A percentile compares a stretch with the other conserved stretches of the same genome.
Conservation (phyloP, 2,797 vertebrate genomes). For the Halcyon chelicuti region DNA sequence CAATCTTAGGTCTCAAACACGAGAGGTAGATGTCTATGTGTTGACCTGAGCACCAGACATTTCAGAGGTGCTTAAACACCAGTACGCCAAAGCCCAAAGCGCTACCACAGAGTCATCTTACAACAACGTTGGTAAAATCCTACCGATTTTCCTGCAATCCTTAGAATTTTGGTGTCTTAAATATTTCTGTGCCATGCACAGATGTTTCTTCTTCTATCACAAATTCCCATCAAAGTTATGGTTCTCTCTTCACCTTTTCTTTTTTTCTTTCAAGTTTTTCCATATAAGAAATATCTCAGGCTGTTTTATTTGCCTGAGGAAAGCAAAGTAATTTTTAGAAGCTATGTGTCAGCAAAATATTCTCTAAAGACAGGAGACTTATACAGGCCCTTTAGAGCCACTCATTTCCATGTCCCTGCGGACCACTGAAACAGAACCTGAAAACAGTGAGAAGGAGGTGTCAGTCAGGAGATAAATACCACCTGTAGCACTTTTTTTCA, state of each 20-base stretch:
- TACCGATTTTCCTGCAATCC: background rate
- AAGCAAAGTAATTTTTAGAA: background rate
- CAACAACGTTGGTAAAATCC: background rate
- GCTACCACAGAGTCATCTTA: background rate
- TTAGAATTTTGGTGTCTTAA: background rate
- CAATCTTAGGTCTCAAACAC: background rate
- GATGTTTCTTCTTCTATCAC: background rate
- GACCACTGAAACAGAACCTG: background rate
- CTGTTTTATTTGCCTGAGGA: background rate
- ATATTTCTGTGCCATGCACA: background rate
- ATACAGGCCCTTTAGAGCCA: background rate
- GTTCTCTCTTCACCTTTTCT: background rate
- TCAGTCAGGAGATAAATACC: background rate
- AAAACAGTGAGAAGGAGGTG: background rate
- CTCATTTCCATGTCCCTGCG: background rate
- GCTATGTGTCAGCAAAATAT: background rate
- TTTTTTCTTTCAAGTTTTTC: background rate
- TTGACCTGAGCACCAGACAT: background rate
- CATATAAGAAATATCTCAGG: background rate
- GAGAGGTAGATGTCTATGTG: background rate
- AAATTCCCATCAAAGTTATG: background rate
- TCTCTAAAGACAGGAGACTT: background rate
- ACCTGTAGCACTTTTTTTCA: constrained; percentile 16
- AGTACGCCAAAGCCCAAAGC: background rate
- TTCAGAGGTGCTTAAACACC: background rate